A percentile compares a stretch with the other conserved stretches of the same genome.
phyloP scores from a whole-genome alignment of 37 sponge, comb jelly and placozoan genomes.

The Corticium candelabrum region DNA sequence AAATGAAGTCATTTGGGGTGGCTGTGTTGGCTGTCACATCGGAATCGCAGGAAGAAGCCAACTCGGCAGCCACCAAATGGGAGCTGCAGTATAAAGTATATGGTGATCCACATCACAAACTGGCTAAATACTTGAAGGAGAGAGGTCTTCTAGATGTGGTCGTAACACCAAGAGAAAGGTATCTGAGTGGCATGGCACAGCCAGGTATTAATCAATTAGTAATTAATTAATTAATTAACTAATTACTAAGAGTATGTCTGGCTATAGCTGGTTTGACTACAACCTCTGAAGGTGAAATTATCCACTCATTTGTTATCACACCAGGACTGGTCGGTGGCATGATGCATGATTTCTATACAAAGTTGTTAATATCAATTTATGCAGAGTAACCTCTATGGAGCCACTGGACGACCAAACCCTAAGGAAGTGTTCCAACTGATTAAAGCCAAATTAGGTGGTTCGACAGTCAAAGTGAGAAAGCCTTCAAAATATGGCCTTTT shows the following conservation, averaged over 20 bases:
- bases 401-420: background rate
- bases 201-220: too few species aligned
- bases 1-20: constrained; percentile 53
- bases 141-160: constrained; percentile 14
- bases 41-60: constrained; percentile 33
- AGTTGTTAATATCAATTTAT: too few species aligned
- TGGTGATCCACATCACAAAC: constrained; percentile 50
- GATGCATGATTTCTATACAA: too few species aligned
- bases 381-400: background rate
- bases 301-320: too few species aligned
- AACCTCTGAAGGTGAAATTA: too few species aligned
- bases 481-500: background rate
- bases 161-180: constrained; percentile 44
- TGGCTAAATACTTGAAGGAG: constrained; percentile 50
- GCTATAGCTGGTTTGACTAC: too few species aligned
- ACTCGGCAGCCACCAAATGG: constrained; percentile 34
- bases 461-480: background rate
- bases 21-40: constrained; percentile 59
- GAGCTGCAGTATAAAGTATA: constrained; percentile 39
- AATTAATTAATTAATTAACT: background rate
- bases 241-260: too few species aligned
- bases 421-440: background rate
- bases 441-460: background rate
- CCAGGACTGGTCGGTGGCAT: too few species aligned
- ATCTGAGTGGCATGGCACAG: constrained; percentile 61